These are phyloP conservation scores for Stenopsyche tienmushanensis DNA, from an alignment of 1,140 invertebrate genomes.

Conservation along the genomic window DNA sequence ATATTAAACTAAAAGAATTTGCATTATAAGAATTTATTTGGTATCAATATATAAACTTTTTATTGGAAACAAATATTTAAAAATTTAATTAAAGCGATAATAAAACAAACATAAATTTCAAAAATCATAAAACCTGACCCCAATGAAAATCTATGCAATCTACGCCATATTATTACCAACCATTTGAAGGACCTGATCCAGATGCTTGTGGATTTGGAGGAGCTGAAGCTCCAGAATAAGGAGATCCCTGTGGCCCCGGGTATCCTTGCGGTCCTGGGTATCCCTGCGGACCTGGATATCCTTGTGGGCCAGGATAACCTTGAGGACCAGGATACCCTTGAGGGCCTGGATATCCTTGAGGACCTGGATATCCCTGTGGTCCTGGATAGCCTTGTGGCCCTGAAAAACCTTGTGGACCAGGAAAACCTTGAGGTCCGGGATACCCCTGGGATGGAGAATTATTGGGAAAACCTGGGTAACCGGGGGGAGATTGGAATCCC, in stretches of 20 bases:
- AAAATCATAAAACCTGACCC: too few species aligned
- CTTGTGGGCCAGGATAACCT: slow-evolving; percentile 44
- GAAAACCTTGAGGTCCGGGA: slow-evolving; percentile 36
- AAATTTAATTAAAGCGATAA: too few species aligned
- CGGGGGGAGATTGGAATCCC: slow-evolving; percentile 41
- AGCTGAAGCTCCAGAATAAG: slow-evolving; percentile 32
- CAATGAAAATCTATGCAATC: too few species aligned
- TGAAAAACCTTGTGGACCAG: slow-evolving; percentile 16
- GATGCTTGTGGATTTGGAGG: neutral
- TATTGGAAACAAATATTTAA: slow-evolving; percentile 13
- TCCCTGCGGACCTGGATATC: slow-evolving; percentile 44
- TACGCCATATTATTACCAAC: too few species aligned
- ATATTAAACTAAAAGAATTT: neutral
- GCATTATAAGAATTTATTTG: slow-evolving; percentile 7
- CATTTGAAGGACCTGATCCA: slow-evolving; percentile 16
- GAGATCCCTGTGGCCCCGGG: neutral
- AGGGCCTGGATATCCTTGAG: slow-evolving; percentile 22
- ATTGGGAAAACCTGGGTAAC: slow-evolving; percentile 43
- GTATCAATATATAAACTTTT: slow-evolving; percentile 4
- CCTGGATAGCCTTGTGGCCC: neutral
- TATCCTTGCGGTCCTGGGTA: slow-evolving; percentile 42
- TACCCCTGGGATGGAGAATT: slow-evolving; percentile 28
- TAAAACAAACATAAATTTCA: too few species aligned
- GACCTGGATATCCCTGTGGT: slow-evolving; percentile 22
- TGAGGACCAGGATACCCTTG: slow-evolving; percentile 23